phyloP scores from a whole-genome alignment of 2,113 vertebrate species.

The Himantopus leucocephalus region DNA sequence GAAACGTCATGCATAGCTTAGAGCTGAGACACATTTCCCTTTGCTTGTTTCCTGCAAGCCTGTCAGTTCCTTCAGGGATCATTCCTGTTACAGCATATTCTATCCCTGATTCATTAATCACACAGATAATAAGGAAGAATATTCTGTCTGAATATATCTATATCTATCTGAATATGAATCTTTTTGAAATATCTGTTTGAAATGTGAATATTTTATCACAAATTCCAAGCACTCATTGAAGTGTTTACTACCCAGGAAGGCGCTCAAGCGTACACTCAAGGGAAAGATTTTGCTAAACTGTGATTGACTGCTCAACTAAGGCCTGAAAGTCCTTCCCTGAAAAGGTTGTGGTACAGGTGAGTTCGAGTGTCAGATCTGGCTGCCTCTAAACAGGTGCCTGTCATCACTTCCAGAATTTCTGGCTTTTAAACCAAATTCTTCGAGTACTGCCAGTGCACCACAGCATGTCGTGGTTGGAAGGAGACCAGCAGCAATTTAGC shows the following conservation, averaged over 20 bases:
- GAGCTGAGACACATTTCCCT: constrained; percentile 36
- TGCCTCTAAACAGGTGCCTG: not conserved
- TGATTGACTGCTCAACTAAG: not conserved
- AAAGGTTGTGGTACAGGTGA: not conserved
- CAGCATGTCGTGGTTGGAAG: not conserved
- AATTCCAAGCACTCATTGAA: not conserved
- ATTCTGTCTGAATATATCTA: not conserved
- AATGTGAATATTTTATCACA: not conserved
- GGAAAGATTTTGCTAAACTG: not conserved
- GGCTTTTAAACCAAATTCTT: not conserved
- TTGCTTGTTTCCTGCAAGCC: constrained; percentile 23
- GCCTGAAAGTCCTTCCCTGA: not conserved
- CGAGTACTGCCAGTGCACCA: not conserved
- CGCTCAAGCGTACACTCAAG: not conserved
- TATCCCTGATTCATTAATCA: not conserved
- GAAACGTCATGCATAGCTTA: constrained; percentile 40
- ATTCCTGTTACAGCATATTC: not conserved
- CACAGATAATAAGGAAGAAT: not conserved
- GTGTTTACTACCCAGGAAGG: not conserved
- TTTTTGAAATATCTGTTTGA: not conserved
- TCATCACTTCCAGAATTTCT: not conserved
- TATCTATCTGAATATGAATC: not conserved
- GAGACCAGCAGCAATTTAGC: not conserved
- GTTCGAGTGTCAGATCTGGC: not conserved
- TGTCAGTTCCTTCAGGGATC: not conserved